phyloP scores from a whole-genome alignment of 2,113 vertebrate genomes.

The Psilopsiagon aurifrons region DNA sequence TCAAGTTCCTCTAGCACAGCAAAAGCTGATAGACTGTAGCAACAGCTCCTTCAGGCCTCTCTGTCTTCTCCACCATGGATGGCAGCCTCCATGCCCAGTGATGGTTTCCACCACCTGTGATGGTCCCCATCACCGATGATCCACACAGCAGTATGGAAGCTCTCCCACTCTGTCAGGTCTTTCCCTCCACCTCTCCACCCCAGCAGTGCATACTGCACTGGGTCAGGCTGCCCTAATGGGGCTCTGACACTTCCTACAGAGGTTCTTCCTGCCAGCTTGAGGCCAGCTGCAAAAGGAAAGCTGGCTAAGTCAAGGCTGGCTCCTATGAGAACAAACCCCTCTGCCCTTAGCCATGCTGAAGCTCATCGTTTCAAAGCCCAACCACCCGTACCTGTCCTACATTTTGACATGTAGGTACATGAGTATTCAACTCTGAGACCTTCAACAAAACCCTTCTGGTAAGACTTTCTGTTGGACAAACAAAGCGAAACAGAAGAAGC shows the following conservation, averaged over 20 bases:
- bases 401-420: accelerated
- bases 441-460: neutral
- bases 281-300: neutral
- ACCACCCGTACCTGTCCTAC: neutral
- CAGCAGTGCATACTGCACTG: neutral
- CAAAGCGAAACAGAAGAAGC: neutral
- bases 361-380: neutral
- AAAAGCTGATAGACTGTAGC: neutral
- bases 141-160: neutral
- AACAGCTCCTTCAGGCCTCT: neutral
- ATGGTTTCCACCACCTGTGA: neutral
- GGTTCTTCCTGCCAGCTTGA: neutral
- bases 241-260: neutral
- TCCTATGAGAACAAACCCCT: neutral
- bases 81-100: neutral
- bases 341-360: neutral
- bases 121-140: neutral
- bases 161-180: neutral
- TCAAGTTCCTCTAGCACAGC: neutral
- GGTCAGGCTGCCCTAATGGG: neutral
- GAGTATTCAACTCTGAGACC: neutral
- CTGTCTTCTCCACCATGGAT: neutral
- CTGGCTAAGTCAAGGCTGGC: neutral
- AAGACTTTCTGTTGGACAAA: neutral
- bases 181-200: neutral